A percentile compares a stretch with the other conserved stretches of the same genome.
Conservation (phyloP, 1,140 invertebrate species). For the Temnothorax curvispinosus region DNA sequence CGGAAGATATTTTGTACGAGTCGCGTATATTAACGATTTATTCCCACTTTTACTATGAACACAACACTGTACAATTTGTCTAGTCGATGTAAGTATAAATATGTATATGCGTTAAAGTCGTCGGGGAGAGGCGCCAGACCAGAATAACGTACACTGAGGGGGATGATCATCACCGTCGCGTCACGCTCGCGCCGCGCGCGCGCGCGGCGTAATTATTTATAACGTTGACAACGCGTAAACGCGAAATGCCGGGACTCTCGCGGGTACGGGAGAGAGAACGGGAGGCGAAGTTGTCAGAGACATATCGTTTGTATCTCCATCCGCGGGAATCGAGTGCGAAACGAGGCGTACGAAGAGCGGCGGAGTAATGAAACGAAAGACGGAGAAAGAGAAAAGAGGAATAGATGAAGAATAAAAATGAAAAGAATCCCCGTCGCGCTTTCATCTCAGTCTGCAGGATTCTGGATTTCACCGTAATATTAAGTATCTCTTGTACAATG, state of each 20-base stretch:
- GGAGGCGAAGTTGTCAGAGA: conserved; percentile 58
- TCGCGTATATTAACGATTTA: conserved; percentile 71
- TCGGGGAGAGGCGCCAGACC: conserved; percentile 59
- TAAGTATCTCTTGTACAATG: conserved; percentile 72
- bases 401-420: background rate
- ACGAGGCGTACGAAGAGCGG: conserved; percentile 20
- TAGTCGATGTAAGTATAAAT: conserved; percentile 75
- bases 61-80: conserved; percentile 73
- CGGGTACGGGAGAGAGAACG: conserved; percentile 16
- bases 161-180: conserved; percentile 58
- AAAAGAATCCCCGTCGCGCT: conserved; percentile 55
- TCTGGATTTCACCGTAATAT: conserved; percentile 72
- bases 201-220: conserved; percentile 43
- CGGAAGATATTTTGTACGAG: conserved; percentile 84
- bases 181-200: background rate
- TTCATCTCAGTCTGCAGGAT: conserved; percentile 71
- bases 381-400: background rate
- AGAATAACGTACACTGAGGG: conserved; percentile 78
- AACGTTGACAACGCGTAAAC: conserved; percentile 47
- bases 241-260: conserved; percentile 16
- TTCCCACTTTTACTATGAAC: conserved; percentile 67
- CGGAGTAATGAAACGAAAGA: conserved; percentile 48
- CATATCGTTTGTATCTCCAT: conserved; percentile 76
- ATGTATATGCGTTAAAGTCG: conserved; percentile 66
- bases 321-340: conserved; percentile 38